Evolutionary conservation across 2,888 invertebrate species (phyloP).

Genomic region (Amphipoea lucens): DNA sequence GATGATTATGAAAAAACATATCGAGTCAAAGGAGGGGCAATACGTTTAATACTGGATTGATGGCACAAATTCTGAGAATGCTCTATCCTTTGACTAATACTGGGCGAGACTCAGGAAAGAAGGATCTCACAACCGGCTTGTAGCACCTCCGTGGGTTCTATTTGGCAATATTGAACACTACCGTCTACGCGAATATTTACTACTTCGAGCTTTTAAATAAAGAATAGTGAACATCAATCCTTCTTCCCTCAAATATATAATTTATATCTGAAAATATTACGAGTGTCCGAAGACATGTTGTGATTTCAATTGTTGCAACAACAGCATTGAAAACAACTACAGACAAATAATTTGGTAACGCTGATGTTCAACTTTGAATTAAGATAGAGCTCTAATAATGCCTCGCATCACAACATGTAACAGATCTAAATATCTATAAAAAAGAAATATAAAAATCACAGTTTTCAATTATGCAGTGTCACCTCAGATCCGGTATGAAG

Average conservation of each 20-base stretch:
- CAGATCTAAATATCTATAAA: slow-evolving; percentile 87
- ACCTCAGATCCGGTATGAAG: slow-evolving; percentile 88
- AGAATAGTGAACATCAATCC: slow-evolving; percentile 78
- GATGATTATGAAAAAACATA: slow-evolving; percentile 86
- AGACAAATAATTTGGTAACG: slow-evolving; percentile 75
- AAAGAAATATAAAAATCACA: slow-evolving; percentile 90
- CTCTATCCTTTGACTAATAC: slow-evolving; percentile 88
- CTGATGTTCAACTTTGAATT: slow-evolving; percentile 72
- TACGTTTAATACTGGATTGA: slow-evolving; percentile 88
- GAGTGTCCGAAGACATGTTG: slow-evolving; percentile 85
- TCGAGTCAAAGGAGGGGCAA: slow-evolving; percentile 87
- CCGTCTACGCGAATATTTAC: slow-evolving; percentile 58
- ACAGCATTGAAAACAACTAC: slow-evolving; percentile 74
- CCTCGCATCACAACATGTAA: slow-evolving; percentile 88
- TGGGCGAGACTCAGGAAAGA: slow-evolving; percentile 87
- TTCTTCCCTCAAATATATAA: slow-evolving; percentile 82
- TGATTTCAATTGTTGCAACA: slow-evolving; percentile 78
- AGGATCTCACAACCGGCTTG: slow-evolving; percentile 88
- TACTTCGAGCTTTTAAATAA: slow-evolving; percentile 50
- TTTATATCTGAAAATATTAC: slow-evolving; percentile 80
- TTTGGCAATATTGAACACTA: slow-evolving; percentile 79
- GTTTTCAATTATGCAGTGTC: slow-evolving; percentile 90
- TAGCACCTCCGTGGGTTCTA: slow-evolving; percentile 85
- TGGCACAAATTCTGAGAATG: slow-evolving; percentile 89
- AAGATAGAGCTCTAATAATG: slow-evolving; percentile 75